Percentiles rank a stretch among this genome's conserved stretches.
Conservation (phyloP, 2,888 invertebrate genomes). For the Lumbricus terrestris region DNA sequence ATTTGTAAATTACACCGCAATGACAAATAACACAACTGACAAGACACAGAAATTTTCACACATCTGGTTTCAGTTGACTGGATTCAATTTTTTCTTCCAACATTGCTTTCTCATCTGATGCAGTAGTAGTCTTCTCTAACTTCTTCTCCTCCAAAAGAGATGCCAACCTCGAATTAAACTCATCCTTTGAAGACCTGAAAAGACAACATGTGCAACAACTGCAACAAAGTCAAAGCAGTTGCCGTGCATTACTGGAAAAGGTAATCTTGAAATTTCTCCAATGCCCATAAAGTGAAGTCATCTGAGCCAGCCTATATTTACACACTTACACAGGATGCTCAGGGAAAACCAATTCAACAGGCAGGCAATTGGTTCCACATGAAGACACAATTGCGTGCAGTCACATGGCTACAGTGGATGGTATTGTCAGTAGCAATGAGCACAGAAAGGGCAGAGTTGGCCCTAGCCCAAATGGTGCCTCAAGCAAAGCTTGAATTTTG, state of each 20-base stretch:
- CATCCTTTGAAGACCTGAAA: conserved; percentile 9
- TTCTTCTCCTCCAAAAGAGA: conserved; percentile 9
- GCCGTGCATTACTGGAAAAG: background rate
- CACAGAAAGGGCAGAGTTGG: no score
- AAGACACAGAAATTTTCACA: background rate
- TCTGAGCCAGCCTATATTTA: no score
- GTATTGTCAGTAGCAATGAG: no score
- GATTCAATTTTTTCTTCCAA: background rate
- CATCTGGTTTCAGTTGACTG: background rate
- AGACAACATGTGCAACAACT: background rate
- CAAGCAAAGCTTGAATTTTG: no score
- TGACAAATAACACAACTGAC: background rate
- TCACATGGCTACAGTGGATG: no score
- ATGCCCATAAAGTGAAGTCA: no score
- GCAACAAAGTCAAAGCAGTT: background rate
- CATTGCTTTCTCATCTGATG: background rate
- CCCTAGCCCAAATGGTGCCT: no score
- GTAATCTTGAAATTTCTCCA: no score
- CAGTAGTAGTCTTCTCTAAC: background rate
- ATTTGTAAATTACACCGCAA: background rate
- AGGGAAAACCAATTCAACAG: no score
- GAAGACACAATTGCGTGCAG: no score
- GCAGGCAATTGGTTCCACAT: no score
- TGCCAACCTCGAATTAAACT: background rate
- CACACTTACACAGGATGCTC: no score